Percentiles rank a stretch among this genome's conserved stretches.
These are phyloP conservation scores for Archips crataeganus DNA, from an alignment of 2,888 invertebrate genomes.

Conservation along the genomic window DNA sequence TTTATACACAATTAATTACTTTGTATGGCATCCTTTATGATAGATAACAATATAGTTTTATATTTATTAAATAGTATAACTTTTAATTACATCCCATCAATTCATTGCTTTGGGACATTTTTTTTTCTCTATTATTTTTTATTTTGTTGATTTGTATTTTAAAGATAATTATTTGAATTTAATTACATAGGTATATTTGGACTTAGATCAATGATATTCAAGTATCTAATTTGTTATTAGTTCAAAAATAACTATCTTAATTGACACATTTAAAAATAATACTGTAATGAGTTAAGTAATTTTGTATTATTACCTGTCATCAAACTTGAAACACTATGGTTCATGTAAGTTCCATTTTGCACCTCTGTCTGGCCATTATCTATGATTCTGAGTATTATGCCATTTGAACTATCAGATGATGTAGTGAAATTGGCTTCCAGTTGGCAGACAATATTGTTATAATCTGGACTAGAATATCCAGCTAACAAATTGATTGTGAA, in stretches of 20 bases:
- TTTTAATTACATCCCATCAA: too few species aligned
- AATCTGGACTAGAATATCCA: conserved; percentile 56
- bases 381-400: conserved; percentile 49
- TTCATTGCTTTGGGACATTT: too few species aligned
- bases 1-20: too few species aligned
- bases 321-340: conserved; percentile 46
- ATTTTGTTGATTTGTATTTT: too few species aligned
- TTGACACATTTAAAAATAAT: too few species aligned
- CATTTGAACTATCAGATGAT: conserved; percentile 45
- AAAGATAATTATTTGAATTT: not conserved
- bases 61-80: too few species aligned
- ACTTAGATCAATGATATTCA: not conserved
- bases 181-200: not conserved
- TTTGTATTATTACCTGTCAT: conserved; percentile 55
- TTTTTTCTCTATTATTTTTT: too few species aligned
- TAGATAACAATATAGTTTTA: too few species aligned
- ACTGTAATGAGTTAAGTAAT: not conserved
- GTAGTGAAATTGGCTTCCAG: conserved; percentile 56
- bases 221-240: not conserved
- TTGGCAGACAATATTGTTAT: conserved; percentile 62
- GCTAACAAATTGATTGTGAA: conserved; percentile 58
- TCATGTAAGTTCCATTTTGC: conserved; percentile 46
- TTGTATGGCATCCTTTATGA: too few species aligned
- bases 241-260: too few species aligned
- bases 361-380: conserved; percentile 51